phyloP scores from a whole-genome alignment of 2,888 invertebrate species.

The Pseudolycoriella hygida region DNA sequence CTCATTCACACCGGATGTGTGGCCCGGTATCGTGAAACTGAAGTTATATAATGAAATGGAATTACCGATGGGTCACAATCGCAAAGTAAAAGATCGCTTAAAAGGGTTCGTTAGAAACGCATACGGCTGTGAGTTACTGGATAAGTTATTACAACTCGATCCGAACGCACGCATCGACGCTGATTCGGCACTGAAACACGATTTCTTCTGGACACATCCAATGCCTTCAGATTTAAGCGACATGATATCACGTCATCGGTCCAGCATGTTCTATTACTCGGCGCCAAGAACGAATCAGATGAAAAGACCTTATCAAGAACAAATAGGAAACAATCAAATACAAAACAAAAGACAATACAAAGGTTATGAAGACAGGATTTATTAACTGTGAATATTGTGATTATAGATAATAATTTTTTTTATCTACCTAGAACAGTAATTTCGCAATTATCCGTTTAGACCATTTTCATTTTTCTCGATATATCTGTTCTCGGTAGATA shows the following conservation, averaged over 20 bases:
- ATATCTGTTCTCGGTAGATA: too few relatives aligned
- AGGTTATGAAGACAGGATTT: slow-evolving; percentile 73
- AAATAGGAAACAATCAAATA: slow-evolving; percentile 26
- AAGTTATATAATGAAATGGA: too few relatives aligned
- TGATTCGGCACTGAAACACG: slow-evolving; percentile 90
- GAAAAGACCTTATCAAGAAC: slow-evolving; percentile 50
- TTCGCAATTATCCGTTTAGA: too few relatives aligned
- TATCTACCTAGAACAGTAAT: too few relatives aligned
- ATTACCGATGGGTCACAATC: too few relatives aligned
- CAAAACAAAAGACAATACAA: slow-evolving; percentile 50
- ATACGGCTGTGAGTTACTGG: slow-evolving; percentile 82
- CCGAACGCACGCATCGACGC: too few relatives aligned
- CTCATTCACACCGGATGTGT: too few relatives aligned
- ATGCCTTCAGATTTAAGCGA: slow-evolving; percentile 82
- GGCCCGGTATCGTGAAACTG: too few relatives aligned
- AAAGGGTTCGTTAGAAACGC: slow-evolving; percentile 83
- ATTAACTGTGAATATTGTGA: too few relatives aligned
- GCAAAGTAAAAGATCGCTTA: slow-evolving; percentile 67
- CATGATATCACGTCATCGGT: slow-evolving; percentile 79
- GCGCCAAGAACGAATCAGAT: slow-evolving; percentile 52
- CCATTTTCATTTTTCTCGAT: too few relatives aligned
- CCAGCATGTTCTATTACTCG: slow-evolving; percentile 90
- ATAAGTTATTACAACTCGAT: slow-evolving; percentile 79
- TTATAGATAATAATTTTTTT: too few relatives aligned
- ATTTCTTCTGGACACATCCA: slow-evolving; percentile 97